A percentile compares a stretch with the other conserved stretches of the same genome.
Conservation (phyloP, 2,888 invertebrate species). For the Gonocerus acuteangulatus region DNA sequence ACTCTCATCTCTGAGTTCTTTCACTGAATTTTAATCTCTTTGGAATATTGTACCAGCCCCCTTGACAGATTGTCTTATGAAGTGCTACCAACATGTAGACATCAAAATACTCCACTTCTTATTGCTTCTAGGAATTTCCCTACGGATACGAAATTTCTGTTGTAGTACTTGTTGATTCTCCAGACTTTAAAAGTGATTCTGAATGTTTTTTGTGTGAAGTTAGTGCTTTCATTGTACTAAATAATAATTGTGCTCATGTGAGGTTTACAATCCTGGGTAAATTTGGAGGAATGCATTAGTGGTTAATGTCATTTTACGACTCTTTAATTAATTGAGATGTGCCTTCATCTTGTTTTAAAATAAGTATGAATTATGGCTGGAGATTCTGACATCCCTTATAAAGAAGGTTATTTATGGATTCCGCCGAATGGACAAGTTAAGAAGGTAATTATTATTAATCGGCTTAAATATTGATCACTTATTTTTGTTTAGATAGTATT, state of each 20-base stretch:
- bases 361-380: slow-evolving; percentile 36
- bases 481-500: not conserved
- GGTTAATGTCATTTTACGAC: not conserved
- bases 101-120: not conserved
- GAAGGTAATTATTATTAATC: not conserved
- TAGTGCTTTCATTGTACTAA: too few species aligned
- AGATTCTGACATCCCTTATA: slow-evolving; percentile 40
- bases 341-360: not conserved
- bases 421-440: slow-evolving; percentile 56
- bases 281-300: too few species aligned
- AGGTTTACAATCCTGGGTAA: too few species aligned
- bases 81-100: too few species aligned
- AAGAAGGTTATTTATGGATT: slow-evolving; percentile 62
- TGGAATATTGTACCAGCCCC: too few species aligned
- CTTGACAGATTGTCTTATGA: too few species aligned
- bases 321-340: not conserved
- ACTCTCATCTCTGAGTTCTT: too few species aligned
- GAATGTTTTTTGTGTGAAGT: too few species aligned
- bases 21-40: too few species aligned
- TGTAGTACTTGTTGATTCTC: too few species aligned
- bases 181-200: too few species aligned
- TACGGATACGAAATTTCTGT: not conserved
- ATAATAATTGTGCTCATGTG: too few species aligned
- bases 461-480: not conserved
- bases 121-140: not conserved